Base-by-base conservation (phyloP, 2,797 vertebrate genomes). In the Ficedula albicollis region DNA sequence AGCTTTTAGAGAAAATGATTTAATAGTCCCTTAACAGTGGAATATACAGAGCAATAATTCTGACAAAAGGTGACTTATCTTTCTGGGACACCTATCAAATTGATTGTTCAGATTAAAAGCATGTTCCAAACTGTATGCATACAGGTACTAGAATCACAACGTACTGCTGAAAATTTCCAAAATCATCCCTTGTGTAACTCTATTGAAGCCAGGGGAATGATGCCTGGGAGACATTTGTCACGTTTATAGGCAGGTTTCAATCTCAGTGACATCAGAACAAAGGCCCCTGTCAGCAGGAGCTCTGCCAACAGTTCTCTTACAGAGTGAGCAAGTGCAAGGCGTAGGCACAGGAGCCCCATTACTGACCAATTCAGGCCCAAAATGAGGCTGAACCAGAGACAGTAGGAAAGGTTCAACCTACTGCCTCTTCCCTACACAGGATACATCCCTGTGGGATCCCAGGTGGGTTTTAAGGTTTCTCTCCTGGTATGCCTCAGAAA, bases 91-190 rank as follows among this genome's bases (percentile, higher is more conserved):
- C 77, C 85, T 79, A 94, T 96, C 76, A 93, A 95, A 95, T 79
- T 90, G 93, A 84, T 91, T 93, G 79, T 84, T 76, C 82, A 93
- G 91, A 94, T 97, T 95, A 96, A 96, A 95, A 90, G 84, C 23
- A 3, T 94, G 87, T 80, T 86, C 43, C 91, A 91, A 86, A 88
- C 76, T 84, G 55, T 74, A 93, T 55, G 85, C 94, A 77, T 58
- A 70, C 32, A 76, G 34, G 52, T 88, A 89, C 49, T 95, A 94
- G 95, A 95, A 93, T 90, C 83, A 91, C 66, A n/a, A 90, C 89
- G 41, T 87, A 84, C 56, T 74, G 67, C 74, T 74, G 94, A 95
- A 94, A 95, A 86, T 46, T 63, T 73, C 83, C 95, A 92, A 94
- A 96, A 91, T 64, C 52, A 48, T 96, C 91, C 85, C 87, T 90